These are phyloP conservation scores for Brachionus rubens DNA, from an alignment of 1,140 invertebrate species.

Conservation along the genomic window DNA sequence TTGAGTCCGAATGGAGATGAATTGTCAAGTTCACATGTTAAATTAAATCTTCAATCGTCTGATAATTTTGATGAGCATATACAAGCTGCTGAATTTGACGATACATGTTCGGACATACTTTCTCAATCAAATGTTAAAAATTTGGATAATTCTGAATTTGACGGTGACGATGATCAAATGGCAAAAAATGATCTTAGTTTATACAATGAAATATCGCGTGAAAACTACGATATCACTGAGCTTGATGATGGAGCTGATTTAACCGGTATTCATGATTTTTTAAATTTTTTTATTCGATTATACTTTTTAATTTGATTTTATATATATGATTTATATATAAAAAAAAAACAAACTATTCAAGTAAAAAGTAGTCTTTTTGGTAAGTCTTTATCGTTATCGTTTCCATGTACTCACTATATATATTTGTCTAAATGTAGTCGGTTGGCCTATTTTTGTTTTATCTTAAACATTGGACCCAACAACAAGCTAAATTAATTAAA, in stretches of 20 bases:
- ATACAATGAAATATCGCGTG: slow-evolving; percentile 50
- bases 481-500: no score
- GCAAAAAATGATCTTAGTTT: slow-evolving; percentile 10
- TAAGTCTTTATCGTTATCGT: slow-evolving; percentile 67
- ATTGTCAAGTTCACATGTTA: background rate
- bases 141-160: background rate
- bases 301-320: slow-evolving; percentile 34
- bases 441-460: background rate
- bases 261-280: slow-evolving; percentile 52
- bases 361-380: slow-evolving; percentile 99
- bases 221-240: slow-evolving; percentile 56
- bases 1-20: background rate
- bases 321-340: no score
- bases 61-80: slow-evolving; percentile 38
- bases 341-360: slow-evolving; percentile 61
- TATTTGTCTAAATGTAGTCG: slow-evolving; percentile 48
- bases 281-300: background rate
- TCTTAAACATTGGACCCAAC: no score
- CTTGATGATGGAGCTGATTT: slow-evolving; percentile 59
- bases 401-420: slow-evolving; percentile 50
- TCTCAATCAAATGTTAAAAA: slow-evolving; percentile 7
- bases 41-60: slow-evolving; percentile 12
- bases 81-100: background rate
- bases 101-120: background rate
- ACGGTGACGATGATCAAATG: background rate